Evolutionary conservation across 2,113 vertebrate species (phyloP).

Genomic region (Electrona antarctica): DNA sequence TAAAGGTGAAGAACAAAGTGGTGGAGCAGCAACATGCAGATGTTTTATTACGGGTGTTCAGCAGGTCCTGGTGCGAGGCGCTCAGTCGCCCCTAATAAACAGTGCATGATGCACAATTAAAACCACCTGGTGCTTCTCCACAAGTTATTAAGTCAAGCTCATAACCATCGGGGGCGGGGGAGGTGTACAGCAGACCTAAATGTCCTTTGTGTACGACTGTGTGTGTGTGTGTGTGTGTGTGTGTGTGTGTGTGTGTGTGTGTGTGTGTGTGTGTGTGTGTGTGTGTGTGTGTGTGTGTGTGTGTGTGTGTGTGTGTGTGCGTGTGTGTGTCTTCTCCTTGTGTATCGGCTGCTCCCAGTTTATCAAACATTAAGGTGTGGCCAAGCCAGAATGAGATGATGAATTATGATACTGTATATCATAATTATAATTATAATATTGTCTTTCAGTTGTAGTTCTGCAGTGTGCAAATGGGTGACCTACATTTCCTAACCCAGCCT

Average conservation of each 20-base stretch:
- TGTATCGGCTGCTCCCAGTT: slow-evolving; percentile 39
- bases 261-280: slow-evolving; percentile 28
- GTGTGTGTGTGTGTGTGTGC: slow-evolving; percentile 7
- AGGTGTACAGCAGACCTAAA: slow-evolving; percentile 21
- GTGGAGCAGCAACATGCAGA: slow-evolving; percentile 11
- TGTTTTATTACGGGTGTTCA: slow-evolving; percentile 54
- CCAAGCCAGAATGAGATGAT: slow-evolving; percentile 37
- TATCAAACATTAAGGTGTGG: slow-evolving; percentile 59
- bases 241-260: slow-evolving; percentile 18
- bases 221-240: slow-evolving; percentile 13
- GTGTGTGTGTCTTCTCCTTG: too few species aligned
- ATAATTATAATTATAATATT: not conserved
- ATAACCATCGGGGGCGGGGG: slow-evolving; percentile 44
- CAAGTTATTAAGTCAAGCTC: slow-evolving; percentile 54
- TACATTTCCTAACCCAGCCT: too few species aligned
- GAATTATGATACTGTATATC: slow-evolving; percentile 3
- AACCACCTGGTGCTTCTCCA: slow-evolving; percentile 64
- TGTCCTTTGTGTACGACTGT: slow-evolving; percentile 12
- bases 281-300: slow-evolving; percentile 10
- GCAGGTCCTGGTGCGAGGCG: slow-evolving; percentile 44
- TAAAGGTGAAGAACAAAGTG: slow-evolving; percentile 19
- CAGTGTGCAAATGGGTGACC: too few species aligned
- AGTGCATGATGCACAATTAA: slow-evolving; percentile 50
- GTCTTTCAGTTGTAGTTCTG: too few species aligned
- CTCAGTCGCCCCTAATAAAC: slow-evolving; percentile 62